Evolutionary conservation across 2,113 vertebrate genomes (phyloP).

Genomic region (Sarotherodon lohbergeri): DNA sequence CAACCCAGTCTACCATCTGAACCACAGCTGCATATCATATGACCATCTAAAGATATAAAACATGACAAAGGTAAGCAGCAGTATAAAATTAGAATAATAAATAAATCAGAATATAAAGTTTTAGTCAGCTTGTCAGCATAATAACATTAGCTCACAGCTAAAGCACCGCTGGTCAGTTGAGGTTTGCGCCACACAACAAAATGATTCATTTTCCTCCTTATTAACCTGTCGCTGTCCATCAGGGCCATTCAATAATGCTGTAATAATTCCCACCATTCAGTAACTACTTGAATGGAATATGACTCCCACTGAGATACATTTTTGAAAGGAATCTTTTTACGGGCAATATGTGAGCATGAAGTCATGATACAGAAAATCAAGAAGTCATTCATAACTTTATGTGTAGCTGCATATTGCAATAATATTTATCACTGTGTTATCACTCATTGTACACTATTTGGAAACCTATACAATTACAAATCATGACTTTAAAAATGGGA

Average conservation of each 20-base stretch:
- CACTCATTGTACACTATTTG: background rate
- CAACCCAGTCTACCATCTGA: rapidly evolving
- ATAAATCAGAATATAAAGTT: background rate
- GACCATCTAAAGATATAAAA: background rate
- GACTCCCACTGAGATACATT: background rate
- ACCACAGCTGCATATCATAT: background rate
- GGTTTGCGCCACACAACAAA: background rate
- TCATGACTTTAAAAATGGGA: background rate
- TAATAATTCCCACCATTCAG: background rate
- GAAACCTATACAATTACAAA: background rate
- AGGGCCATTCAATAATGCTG: background rate
- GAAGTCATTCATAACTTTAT: background rate
- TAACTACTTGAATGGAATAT: background rate
- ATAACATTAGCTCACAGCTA: rapidly evolving
- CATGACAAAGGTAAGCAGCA: background rate
- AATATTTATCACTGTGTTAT: background rate
- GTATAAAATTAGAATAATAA: background rate
- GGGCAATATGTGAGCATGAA: background rate
- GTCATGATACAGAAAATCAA: background rate
- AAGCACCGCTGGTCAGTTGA: background rate
- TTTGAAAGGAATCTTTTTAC: background rate
- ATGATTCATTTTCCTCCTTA: background rate
- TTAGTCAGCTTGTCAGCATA: background rate
- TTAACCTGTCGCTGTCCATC: background rate
- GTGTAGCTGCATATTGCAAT: background rate